Evolutionary conservation across 2,888 invertebrate species (phyloP).

Genomic region (Toxonevra muliebris): DNA sequence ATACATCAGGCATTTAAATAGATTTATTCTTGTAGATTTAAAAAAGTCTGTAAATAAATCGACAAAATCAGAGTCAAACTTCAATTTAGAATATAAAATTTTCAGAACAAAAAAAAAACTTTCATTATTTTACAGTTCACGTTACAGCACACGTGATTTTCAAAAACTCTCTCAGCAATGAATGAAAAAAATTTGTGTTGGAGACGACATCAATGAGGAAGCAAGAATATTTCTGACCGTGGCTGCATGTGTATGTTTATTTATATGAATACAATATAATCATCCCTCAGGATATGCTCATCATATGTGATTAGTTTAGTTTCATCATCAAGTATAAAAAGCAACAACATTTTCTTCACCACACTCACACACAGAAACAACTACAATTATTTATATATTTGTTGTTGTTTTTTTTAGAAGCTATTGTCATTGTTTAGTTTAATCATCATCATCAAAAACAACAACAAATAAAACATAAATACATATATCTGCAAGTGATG

Average conservation of each 20-base stretch:
- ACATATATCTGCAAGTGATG: too few relatives aligned
- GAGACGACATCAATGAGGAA: constrained; percentile 6
- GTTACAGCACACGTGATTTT: too few relatives aligned
- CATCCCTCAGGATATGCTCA: constrained; percentile 12
- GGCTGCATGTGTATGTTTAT: not conserved
- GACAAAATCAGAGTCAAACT: too few relatives aligned
- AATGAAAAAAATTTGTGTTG: too few relatives aligned
- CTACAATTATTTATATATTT: constrained; percentile 11
- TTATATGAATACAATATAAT: constrained; percentile 10
- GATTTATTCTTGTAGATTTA: too few relatives aligned
- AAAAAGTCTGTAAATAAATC: too few relatives aligned
- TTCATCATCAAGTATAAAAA: constrained; percentile 14
- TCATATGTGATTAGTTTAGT: constrained; percentile 31
- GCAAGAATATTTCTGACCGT: constrained; percentile 31
- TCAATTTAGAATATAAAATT: too few relatives aligned
- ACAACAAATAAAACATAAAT: too few relatives aligned
- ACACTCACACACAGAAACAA: not conserved
- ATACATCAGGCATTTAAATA: too few relatives aligned
- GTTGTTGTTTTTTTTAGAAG: constrained; percentile 8
- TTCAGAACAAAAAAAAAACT: too few relatives aligned
- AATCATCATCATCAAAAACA: constrained; percentile 5
- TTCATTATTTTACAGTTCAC: too few relatives aligned
- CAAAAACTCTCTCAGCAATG: too few relatives aligned
- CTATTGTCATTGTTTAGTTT: constrained; percentile 11
- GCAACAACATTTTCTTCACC: not conserved